A percentile compares a stretch with the other conserved stretches of the same genome.
phyloP scores from a whole-genome alignment of 2,797 vertebrate genomes.

The Menidia menidia region DNA sequence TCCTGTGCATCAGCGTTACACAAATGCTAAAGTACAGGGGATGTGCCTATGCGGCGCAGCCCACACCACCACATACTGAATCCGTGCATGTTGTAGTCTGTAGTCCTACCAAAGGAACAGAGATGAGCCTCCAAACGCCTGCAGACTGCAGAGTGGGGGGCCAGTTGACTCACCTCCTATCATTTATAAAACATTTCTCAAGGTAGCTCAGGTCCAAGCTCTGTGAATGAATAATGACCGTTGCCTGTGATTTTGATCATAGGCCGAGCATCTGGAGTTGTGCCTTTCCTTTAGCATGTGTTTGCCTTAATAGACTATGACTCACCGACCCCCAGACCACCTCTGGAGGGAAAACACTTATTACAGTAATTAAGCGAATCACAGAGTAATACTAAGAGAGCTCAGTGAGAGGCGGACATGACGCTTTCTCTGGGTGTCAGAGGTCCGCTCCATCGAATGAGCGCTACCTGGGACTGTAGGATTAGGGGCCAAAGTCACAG shows the following conservation, averaged over 20 bases:
- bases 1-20: not conserved
- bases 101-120: slow-evolving; percentile 22
- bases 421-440: slow-evolving; percentile 20
- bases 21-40: slow-evolving; percentile 17
- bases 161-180: slow-evolving; percentile 15
- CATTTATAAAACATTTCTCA: slow-evolving; percentile 60
- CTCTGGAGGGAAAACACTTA: slow-evolving; percentile 76
- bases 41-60: slow-evolving; percentile 15
- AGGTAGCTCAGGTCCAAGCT: slow-evolving; percentile 30
- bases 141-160: slow-evolving; percentile 30
- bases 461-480: slow-evolving; percentile 40
- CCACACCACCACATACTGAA: slow-evolving; percentile 19
- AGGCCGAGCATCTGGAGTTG: slow-evolving; percentile 57
- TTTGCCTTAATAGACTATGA: slow-evolving; percentile 72
- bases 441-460: slow-evolving; percentile 38
- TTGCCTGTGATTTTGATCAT: slow-evolving; percentile 61
- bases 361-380: slow-evolving; percentile 80
- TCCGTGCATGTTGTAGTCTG: slow-evolving; percentile 13
- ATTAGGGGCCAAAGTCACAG: slow-evolving; percentile 43
- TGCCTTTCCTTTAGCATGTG: slow-evolving; percentile 57
- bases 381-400: slow-evolving; percentile 55
- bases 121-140: slow-evolving; percentile 20
- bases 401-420: slow-evolving; percentile 38
- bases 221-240: slow-evolving; percentile 50
- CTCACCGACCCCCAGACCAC: slow-evolving; percentile 72